Conservation (phyloP, 1,140 invertebrate species). For the Rhyacophila brunnea region DNA sequence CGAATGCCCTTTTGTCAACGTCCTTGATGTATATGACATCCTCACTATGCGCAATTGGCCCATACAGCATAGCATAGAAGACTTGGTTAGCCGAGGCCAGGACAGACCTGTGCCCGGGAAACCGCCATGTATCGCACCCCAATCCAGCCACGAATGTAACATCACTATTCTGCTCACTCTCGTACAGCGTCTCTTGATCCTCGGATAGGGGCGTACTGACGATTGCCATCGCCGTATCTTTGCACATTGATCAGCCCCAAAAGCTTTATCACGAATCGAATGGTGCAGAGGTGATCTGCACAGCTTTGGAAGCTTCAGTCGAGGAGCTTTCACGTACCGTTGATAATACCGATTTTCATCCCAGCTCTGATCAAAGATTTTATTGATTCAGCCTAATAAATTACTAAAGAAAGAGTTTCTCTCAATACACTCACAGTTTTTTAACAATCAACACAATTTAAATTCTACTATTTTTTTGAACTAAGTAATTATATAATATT, state of each 20-base stretch:
- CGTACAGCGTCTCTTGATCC: slow-evolving; percentile 60
- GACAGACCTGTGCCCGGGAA: slow-evolving; percentile 66
- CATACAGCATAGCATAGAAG: slow-evolving; percentile 63
- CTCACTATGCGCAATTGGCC: slow-evolving; percentile 41
- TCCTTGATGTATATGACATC: slow-evolving; percentile 56
- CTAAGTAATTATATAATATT: no score
- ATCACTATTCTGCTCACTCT: slow-evolving; percentile 63
- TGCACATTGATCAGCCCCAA: neutral
- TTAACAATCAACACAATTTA: no score
- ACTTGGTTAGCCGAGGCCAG: slow-evolving; percentile 61
- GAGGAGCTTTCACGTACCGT: no score
- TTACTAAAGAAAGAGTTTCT: no score
- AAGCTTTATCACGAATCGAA: no score
- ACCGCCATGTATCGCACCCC: slow-evolving; percentile 60
- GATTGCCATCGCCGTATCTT: neutral
- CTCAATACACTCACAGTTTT: no score
- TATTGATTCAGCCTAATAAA: no score
- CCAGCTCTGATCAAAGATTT: no score
- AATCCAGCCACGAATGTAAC: slow-evolving; percentile 65
- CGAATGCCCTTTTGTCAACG: slow-evolving; percentile 67
- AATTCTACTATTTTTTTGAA: no score
- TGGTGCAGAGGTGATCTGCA: no score
- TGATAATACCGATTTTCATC: no score
- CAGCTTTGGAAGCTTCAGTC: no score
- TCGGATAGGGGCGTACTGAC: slow-evolving; percentile 37